These are phyloP conservation scores for Cydia pomonella DNA, from an alignment of 1,140 invertebrate species.

Conservation along the genomic window DNA sequence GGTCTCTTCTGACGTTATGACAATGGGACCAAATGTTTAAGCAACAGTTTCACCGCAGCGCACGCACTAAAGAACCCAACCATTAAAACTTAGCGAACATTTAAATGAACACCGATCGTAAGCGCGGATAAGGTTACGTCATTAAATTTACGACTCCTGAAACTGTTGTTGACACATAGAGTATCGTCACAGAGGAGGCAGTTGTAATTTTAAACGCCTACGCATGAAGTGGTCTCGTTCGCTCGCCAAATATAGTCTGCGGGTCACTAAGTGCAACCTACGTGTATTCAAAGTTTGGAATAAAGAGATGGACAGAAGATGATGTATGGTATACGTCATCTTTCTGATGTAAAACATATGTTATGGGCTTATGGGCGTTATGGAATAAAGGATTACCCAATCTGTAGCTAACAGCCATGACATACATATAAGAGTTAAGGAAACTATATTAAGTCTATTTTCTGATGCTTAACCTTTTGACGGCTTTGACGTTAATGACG, in stretches of 20 bases:
- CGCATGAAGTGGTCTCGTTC: not conserved
- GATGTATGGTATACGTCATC: no score
- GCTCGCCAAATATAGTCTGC: slow-evolving; percentile 1
- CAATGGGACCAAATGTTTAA: not conserved
- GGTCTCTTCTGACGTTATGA: no score
- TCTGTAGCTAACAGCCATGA: no score
- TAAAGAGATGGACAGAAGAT: not conserved
- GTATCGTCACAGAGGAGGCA: not conserved
- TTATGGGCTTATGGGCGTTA: no score
- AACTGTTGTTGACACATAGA: not conserved
- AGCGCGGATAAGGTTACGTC: not conserved
- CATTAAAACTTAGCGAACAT: slow-evolving; percentile 29
- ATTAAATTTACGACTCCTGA: slow-evolving; percentile 9
- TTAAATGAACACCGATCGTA: slow-evolving; percentile 25
- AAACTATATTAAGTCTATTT: no score
- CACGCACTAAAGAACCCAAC: not conserved
- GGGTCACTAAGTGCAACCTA: not conserved
- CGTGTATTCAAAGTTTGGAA: not conserved
- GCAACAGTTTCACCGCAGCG: not conserved
- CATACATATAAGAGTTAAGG: no score
- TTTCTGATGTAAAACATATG: no score
- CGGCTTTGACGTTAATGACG: no score
- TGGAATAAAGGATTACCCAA: no score
- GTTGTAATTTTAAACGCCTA: not conserved
- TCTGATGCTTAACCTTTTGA: no score